Evolutionary conservation across 2,888 invertebrate genomes (phyloP), one percentile per base, ranked within the genome.

Genomic region (Acrobasis suavella): DNA sequence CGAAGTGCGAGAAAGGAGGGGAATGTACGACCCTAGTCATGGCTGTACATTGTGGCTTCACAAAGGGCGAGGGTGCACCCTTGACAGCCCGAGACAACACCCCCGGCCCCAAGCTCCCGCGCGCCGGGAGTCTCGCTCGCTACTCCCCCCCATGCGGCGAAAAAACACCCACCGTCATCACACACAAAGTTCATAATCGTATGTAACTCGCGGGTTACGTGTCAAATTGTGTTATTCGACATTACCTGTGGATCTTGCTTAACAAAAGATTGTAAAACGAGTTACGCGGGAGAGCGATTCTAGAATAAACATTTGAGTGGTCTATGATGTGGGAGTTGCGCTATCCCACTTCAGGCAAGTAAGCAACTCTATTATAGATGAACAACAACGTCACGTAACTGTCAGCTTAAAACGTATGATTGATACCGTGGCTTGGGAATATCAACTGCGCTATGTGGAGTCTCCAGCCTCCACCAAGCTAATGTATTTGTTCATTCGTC

Each of bases 21-120:
- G 78, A 78, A 69, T 63, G 70, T 69, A 70, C 74, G 76, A 65
- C 75, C 73, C 74, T 82, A 77, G 82, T 73, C 82, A 78, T 78
- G 75, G 70, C 72, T 78, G 70, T 78, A 70, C 70, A 74, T 73
- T 79, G 83, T 73, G 81, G 82, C 77, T 81, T 78, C 67, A 81
- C 79, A 78, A 79, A 86, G 85, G 80, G 84, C 76, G 82, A 81
- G 83, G 83, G 82, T 75, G 81, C 79, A 77, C 79, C 78, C 78
- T 79, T 80, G 76, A 77, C 74, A 74, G 68, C 69, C 73, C 72
- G 71, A 76, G 77, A 78, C 77, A 70, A 78, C 77, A 70, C 77
- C 75, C 78, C 75, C 76, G 74, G 71, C 67, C 60, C 67, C 56
- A 60, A 69, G 69, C 62, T 68, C 67, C 67, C 63, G 64, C 63